A percentile compares a stretch with the other conserved stretches of the same genome.
Conservation (phyloP, 2,797 vertebrate species). For the Lepidocolaptes lacrymiger region DNA sequence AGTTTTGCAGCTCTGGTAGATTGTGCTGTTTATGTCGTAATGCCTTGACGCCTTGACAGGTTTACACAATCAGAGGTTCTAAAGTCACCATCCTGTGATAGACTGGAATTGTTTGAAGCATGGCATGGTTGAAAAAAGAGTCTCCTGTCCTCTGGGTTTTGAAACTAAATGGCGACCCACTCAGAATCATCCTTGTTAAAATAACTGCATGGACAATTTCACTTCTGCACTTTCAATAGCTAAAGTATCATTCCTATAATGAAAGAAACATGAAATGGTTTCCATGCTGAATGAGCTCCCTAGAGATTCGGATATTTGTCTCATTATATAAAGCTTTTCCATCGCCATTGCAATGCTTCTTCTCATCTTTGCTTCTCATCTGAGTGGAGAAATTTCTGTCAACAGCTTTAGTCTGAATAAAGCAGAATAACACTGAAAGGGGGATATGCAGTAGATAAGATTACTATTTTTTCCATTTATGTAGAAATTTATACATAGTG, state of each 20-base stretch:
- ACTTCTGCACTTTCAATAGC: conserved; percentile 70
- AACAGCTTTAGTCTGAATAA: conserved; percentile 72
- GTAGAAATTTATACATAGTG: conserved; percentile 66
- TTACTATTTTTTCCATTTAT: conserved; percentile 70
- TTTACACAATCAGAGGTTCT: conserved; percentile 69
- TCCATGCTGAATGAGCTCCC: conserved; percentile 69
- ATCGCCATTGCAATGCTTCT: conserved; percentile 52
- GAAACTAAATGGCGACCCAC: conserved; percentile 31
- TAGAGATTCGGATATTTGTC: conserved; percentile 73
- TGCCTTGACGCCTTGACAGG: conserved; percentile 69
- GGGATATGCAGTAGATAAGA: conserved; percentile 63
- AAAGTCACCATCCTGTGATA: conserved; percentile 57
- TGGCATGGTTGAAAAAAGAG: conserved; percentile 25
- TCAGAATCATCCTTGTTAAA: conserved; percentile 64
- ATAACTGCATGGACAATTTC: conserved; percentile 58
- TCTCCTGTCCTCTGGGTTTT: conserved; percentile 29
- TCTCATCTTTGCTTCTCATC: conserved; percentile 74
- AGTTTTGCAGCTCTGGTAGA: conserved; percentile 65
- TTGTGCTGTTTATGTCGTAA: conserved; percentile 70
- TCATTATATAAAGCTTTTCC: conserved; percentile 76
- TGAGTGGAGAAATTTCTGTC: conserved; percentile 71
- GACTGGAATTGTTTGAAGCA: conserved; percentile 62
- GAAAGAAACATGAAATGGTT: conserved; percentile 74
- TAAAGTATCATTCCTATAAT: conserved; percentile 66
- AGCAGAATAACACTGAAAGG: conserved; percentile 43